A percentile compares a stretch with the other conserved stretches of the same genome.
Evolutionary conservation across 2,113 vertebrate genomes (phyloP).

Genomic region (Anguilla japonica): DNA sequence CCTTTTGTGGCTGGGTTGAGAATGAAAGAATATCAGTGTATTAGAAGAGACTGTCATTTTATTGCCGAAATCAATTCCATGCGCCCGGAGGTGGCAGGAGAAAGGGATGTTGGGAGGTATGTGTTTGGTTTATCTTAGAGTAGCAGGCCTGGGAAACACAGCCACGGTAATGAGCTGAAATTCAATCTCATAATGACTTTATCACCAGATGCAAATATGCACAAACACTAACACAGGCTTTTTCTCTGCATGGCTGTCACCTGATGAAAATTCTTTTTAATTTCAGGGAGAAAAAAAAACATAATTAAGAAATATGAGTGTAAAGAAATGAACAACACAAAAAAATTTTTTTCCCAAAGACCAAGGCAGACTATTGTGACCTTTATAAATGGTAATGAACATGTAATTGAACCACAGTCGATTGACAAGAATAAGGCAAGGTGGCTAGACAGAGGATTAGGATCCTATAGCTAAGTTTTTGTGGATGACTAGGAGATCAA

Average conservation of each 20-base stretch:
- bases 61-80: conserved; percentile 86
- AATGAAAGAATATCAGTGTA: conserved; percentile 83
- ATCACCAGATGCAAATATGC: conserved; percentile 49
- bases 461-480: not conserved
- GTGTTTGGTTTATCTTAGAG: conserved; percentile 83
- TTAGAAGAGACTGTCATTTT: conserved; percentile 84
- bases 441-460: conserved; percentile 9
- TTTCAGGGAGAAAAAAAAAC: conserved; percentile 19
- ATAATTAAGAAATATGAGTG: conserved; percentile 48
- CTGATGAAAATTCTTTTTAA: conserved; percentile 37
- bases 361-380: conserved; percentile 47
- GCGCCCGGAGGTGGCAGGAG: conserved; percentile 69
- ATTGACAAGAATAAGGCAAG: conserved; percentile 26
- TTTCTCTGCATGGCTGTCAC: conserved; percentile 24
- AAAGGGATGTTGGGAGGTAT: conserved; percentile 78
- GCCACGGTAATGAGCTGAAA: conserved; percentile 75
- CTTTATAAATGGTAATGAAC: conserved; percentile 46
- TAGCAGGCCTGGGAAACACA: conserved; percentile 77
- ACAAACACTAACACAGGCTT: conserved; percentile 28
- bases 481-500: not conserved
- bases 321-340: conserved; percentile 19
- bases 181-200: conserved; percentile 78
- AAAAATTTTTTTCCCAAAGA: conserved; percentile 40
- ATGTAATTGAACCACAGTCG: not conserved
- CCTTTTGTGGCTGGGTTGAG: conserved; percentile 73